Conservation (phyloP, 2,797 vertebrate species). For the Yasuhikotakia modesta region DNA sequence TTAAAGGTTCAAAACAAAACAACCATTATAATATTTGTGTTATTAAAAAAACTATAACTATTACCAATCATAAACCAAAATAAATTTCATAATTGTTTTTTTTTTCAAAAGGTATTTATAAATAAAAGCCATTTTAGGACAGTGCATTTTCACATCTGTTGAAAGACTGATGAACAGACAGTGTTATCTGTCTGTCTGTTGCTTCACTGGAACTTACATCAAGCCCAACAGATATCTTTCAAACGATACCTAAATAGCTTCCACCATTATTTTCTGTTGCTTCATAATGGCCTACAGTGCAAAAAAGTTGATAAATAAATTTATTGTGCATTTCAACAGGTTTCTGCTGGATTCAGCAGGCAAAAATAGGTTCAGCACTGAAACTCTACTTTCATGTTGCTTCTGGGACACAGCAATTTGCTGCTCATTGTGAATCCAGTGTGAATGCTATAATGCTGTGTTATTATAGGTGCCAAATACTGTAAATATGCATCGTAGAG, state of each 20-base stretch:
- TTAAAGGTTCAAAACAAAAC: no score
- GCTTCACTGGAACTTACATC: no score
- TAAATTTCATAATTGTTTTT: no score
- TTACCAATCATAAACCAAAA: no score
- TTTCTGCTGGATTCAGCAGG: background rate
- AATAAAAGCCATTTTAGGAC: no score
- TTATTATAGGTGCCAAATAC: background rate
- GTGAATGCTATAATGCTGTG: background rate
- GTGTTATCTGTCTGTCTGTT: background rate
- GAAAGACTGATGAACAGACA: background rate
- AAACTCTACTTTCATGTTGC: background rate
- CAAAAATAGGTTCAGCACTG: background rate
- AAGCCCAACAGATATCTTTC: background rate
- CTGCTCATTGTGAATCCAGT: background rate
- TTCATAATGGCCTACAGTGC: background rate
- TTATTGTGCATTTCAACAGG: background rate
- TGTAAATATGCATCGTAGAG: background rate
- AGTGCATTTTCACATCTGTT: no score
- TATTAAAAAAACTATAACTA: no score
- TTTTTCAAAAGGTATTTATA: no score
- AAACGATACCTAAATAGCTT: background rate
- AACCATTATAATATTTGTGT: no score
- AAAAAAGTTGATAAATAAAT: no score
- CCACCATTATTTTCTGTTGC: background rate
- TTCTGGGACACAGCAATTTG: background rate